Evolutionary conservation across 2,797 vertebrate genomes (phyloP).

Genomic region (Oreortyx pictus): DNA sequence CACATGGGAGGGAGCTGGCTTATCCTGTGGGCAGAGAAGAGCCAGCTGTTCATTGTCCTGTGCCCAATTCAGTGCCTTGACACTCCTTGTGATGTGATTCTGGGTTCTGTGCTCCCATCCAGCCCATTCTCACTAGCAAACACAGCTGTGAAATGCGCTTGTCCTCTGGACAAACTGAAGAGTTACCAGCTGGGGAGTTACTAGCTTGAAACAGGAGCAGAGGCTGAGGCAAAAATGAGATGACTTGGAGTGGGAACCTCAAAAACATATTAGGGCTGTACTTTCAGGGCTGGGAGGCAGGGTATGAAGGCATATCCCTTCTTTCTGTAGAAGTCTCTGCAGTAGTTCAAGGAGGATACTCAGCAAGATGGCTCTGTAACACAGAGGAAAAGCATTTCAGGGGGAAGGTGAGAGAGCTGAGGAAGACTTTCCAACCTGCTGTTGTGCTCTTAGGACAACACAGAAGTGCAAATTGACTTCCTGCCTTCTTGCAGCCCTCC

Average conservation of each 20-base stretch:
- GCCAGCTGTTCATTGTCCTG: too few relatives aligned
- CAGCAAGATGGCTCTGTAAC: neutral
- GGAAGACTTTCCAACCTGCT: neutral
- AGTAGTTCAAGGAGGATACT: neutral
- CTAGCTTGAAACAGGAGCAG: neutral
- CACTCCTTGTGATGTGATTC: neutral
- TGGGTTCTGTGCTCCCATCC: neutral
- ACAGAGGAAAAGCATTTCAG: neutral
- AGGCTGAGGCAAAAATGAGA: neutral
- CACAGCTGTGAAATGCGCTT: neutral
- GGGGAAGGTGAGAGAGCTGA: neutral
- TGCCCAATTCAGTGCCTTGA: accelerated
- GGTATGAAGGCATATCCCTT: accelerated
- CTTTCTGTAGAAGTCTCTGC: neutral
- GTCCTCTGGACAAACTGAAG: neutral
- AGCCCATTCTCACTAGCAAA: neutral
- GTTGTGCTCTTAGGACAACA: neutral
- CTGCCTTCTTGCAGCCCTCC: neutral
- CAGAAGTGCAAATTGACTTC: neutral
- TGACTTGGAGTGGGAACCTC: neutral
- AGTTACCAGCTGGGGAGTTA: neutral
- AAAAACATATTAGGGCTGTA: neutral
- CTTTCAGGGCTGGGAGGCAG: neutral
- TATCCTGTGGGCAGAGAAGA: neutral
- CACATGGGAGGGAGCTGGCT: neutral